phyloP scores from a whole-genome alignment of 2,797 vertebrate genomes.

The Loriculus beryllinus region DNA sequence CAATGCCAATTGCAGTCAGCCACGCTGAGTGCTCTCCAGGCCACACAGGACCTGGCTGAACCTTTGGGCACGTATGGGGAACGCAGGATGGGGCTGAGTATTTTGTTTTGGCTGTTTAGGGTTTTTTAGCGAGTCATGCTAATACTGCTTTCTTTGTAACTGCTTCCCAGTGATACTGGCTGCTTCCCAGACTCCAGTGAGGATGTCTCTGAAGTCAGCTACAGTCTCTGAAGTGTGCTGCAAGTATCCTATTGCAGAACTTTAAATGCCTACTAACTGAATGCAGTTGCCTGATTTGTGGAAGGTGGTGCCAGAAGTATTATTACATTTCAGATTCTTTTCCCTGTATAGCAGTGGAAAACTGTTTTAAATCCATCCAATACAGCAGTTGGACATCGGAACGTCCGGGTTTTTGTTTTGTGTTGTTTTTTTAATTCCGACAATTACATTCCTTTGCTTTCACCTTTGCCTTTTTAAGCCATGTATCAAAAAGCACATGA shows the following conservation, averaged over 20 bases:
- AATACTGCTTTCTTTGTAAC: not conserved
- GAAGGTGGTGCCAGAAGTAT: constrained; percentile 74
- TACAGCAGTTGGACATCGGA: constrained; percentile 33
- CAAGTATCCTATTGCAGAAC: constrained; percentile 67
- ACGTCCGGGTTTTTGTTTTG: not conserved
- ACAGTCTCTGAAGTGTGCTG: constrained; percentile 67
- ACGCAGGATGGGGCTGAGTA: rapidly evolving
- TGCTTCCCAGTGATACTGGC: constrained; percentile 50
- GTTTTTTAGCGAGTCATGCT: not conserved
- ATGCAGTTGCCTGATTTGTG: constrained; percentile 64
- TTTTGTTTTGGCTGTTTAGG: not conserved
- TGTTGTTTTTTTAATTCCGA: not conserved
- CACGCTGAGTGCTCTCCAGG: not conserved
- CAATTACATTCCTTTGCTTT: constrained; percentile 9
- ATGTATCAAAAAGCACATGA: not conserved
- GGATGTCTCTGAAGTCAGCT: constrained; percentile 69
- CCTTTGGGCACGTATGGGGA: not conserved
- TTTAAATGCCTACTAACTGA: constrained; percentile 65
- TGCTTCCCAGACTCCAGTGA: constrained; percentile 36
- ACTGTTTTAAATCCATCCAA: constrained; percentile 64
- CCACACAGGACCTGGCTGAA: not conserved
- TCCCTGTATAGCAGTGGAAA: constrained; percentile 60
- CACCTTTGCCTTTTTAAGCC: not conserved
- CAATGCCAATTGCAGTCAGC: rapidly evolving
- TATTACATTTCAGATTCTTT: constrained; percentile 73